Conservation (phyloP, 64 coral and sea anemone species). For the Montipora sp. region DNA sequence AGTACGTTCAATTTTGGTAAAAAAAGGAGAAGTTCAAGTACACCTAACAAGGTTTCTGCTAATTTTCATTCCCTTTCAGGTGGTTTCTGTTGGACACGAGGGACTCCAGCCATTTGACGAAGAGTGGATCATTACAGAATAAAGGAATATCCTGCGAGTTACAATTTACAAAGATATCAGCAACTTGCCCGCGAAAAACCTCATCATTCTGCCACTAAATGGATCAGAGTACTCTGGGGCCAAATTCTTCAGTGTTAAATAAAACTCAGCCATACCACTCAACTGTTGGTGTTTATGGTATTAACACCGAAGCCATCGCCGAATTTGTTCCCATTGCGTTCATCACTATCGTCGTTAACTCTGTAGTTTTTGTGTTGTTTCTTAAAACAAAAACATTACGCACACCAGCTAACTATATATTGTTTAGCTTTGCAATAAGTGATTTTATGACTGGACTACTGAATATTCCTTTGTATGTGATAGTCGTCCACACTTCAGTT, state of each 20-base stretch:
- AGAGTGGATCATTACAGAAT: too few relatives aligned
- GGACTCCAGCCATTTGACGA: too few relatives aligned
- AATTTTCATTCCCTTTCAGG: too few relatives aligned
- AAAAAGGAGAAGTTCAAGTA: too few relatives aligned
- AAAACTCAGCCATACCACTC: not conserved
- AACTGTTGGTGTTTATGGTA: not conserved
- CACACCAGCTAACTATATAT: conserved; percentile 15
- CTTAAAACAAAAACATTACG: conserved; percentile 9
- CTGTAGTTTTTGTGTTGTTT: conserved; percentile 12
- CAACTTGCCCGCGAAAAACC: too few relatives aligned
- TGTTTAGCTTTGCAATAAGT: conserved; percentile 8
- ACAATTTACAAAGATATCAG: too few relatives aligned
- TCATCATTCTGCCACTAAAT: too few relatives aligned
- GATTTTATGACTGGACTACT: conserved; percentile 33
- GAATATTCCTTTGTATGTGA: conserved; percentile 29
- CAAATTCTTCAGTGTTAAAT: not conserved
- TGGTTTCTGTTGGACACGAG: too few relatives aligned
- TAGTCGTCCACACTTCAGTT: not conserved
- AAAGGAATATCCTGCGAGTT: too few relatives aligned
- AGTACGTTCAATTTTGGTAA: too few relatives aligned
- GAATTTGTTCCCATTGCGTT: conserved; percentile 21
- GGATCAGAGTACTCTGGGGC: not conserved
- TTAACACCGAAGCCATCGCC: not conserved
- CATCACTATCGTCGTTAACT: not conserved
- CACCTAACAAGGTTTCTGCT: too few relatives aligned